Percentiles rank a stretch among this genome's conserved stretches.
Evolutionary conservation across 2,797 vertebrate species (phyloP).

Genomic region (Myotis findleyi): DNA sequence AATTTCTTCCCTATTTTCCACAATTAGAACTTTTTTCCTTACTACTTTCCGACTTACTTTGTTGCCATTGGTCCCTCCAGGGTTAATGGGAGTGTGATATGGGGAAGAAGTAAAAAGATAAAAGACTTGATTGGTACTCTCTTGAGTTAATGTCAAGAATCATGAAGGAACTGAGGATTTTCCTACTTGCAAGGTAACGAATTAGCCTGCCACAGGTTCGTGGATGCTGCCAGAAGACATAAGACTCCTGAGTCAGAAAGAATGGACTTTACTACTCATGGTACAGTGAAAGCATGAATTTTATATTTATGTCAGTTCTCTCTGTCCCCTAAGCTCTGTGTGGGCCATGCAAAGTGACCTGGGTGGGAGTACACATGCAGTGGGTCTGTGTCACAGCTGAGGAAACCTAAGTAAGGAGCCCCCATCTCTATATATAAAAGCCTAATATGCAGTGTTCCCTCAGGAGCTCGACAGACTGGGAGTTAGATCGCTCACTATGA

Average conservation of each 20-base stretch:
- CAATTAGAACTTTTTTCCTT: not conserved
- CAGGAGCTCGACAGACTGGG: no score
- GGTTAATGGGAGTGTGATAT: not conserved
- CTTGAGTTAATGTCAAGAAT: not conserved
- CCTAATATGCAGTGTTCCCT: no score
- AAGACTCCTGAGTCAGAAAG: not conserved
- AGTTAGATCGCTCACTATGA: no score
- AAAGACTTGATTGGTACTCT: not conserved
- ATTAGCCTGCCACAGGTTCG: not conserved
- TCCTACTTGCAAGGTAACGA: not conserved
- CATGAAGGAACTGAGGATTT: not conserved
- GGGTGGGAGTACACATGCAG: not conserved
- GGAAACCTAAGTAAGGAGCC: not conserved
- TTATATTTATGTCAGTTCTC: not conserved
- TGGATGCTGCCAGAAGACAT: not conserved
- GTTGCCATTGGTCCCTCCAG: not conserved
- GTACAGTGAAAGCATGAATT: not conserved
- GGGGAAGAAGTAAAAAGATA: not conserved
- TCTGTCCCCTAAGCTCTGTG: not conserved
- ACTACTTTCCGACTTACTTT: not conserved
- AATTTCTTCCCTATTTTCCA: not conserved
- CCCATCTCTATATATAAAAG: no score
- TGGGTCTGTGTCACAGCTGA: not conserved
- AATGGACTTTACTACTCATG: not conserved
- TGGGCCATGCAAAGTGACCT: not conserved